These are phyloP conservation scores for Zaprionus ornatus DNA, from an alignment of 1,140 invertebrate genomes.

Conservation along the genomic window DNA sequence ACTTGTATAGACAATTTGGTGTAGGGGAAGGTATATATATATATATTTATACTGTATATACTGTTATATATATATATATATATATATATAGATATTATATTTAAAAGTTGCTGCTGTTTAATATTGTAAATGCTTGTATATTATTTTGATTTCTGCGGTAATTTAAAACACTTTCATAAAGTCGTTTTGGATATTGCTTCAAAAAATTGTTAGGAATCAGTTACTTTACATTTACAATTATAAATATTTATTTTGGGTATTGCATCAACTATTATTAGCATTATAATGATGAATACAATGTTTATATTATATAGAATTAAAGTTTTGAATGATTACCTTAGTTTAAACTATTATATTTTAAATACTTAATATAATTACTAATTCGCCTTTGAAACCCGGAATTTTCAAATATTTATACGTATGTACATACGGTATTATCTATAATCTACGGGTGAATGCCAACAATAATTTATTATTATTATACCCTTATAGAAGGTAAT, in stretches of 20 bases:
- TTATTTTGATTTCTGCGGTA: neutral
- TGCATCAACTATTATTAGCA: neutral
- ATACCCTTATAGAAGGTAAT: too few relatives aligned
- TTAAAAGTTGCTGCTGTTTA: neutral
- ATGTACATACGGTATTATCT: slow-evolving; percentile 6
- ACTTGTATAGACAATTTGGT: neutral
- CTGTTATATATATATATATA: neutral
- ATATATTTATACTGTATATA: too few relatives aligned
- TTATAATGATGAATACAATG: neutral
- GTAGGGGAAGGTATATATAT: neutral
- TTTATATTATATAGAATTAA: neutral
- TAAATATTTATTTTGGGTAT: neutral
- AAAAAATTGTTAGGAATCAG: neutral
- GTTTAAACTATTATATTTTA: slow-evolving; percentile 7
- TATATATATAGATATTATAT: neutral
- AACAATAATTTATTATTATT: neutral
- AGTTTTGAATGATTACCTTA: neutral
- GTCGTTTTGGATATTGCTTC: slow-evolving; percentile 1
- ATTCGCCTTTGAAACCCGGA: slow-evolving; percentile 41
- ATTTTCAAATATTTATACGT: slow-evolving; percentile 19
- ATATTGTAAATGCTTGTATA: neutral
- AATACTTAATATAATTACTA: slow-evolving; percentile 1
- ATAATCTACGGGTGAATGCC: slow-evolving; percentile 21
- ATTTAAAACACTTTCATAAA: slow-evolving; percentile 11
- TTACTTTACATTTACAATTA: neutral